Conservation (phyloP, 2,113 vertebrate species). For the Myanophis thanlyinensis region DNA sequence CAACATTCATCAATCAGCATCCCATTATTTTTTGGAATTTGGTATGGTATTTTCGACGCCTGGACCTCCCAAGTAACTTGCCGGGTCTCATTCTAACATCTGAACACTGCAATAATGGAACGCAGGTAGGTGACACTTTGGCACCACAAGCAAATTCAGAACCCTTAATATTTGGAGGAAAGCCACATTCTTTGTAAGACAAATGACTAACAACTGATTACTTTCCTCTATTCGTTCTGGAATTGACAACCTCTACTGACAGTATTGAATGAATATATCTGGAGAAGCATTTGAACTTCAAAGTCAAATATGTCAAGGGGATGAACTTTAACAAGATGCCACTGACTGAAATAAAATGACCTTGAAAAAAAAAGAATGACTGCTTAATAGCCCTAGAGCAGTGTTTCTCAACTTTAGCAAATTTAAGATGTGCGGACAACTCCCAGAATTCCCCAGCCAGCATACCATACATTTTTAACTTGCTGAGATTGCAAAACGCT, state of each 20-base stretch:
- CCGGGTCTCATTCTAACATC: constrained; percentile 94
- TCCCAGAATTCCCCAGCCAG: not conserved
- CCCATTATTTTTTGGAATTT: constrained; percentile 99
- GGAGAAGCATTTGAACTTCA: not conserved
- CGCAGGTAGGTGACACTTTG: constrained; percentile 73
- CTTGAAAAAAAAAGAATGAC: not conserved
- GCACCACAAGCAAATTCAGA: not conserved
- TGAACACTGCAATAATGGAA: constrained; percentile 94
- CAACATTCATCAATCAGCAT: constrained; percentile 96
- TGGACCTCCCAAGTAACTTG: constrained; percentile 91
- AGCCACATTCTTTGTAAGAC: not conserved
- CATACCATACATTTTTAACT: not conserved
- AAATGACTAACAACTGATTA: not conserved
- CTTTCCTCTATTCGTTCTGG: not conserved
- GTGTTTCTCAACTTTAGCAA: not conserved
- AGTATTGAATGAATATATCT: not conserved
- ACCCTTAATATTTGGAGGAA: not conserved
- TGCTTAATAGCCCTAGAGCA: not conserved
- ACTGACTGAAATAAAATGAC: not conserved
- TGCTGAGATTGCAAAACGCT: not conserved
- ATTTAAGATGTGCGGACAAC: not conserved
- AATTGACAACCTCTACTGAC: not conserved
- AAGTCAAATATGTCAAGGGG: not conserved
- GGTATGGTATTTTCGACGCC: constrained; percentile 93
- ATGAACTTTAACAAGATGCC: not conserved